A percentile compares a stretch with the other conserved stretches of the same genome.
Conservation (phyloP, 2,888 invertebrate species). For the Thera britannica region DNA sequence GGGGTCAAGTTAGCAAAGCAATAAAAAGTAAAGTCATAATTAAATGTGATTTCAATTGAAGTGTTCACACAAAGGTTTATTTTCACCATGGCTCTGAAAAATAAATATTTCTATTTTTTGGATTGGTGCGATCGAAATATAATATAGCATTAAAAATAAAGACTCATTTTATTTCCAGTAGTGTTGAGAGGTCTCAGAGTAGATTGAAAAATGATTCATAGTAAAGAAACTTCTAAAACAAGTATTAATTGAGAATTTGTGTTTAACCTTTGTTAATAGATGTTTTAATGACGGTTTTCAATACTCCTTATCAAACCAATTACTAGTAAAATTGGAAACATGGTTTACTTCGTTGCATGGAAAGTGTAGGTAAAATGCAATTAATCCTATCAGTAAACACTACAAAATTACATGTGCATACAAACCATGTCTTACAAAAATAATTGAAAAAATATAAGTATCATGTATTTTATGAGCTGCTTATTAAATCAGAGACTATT, state of each 20-base stretch:
- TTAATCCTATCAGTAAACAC: conserved; percentile 6
- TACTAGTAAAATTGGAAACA: conserved; percentile 19
- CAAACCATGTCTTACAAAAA: background rate
- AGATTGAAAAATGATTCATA: too few species aligned
- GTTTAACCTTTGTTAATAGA: background rate
- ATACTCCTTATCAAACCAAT: conserved; percentile 23
- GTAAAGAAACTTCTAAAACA: too few species aligned
- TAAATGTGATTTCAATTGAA: too few species aligned
- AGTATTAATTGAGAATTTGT: too few species aligned
- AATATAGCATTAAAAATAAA: background rate
- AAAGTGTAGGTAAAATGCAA: conserved; percentile 6
- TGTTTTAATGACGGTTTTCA: conserved; percentile 1
- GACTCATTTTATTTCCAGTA: background rate
- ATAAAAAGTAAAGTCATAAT: too few species aligned
- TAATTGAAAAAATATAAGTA: too few species aligned
- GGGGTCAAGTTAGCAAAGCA: too few species aligned
- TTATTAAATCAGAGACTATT: too few species aligned
- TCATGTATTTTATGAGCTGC: too few species aligned
- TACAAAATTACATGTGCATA: background rate
- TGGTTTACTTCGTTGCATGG: conserved; percentile 4
- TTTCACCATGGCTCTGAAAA: background rate
- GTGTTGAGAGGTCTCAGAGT: too few species aligned
- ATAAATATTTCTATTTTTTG: background rate
- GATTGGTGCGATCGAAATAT: background rate
- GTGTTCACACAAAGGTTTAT: too few species aligned